Evolutionary conservation across 1,140 invertebrate species (phyloP), one percentile per base, ranked within the genome.

Genomic region (Drosophila lacteicornis): DNA sequence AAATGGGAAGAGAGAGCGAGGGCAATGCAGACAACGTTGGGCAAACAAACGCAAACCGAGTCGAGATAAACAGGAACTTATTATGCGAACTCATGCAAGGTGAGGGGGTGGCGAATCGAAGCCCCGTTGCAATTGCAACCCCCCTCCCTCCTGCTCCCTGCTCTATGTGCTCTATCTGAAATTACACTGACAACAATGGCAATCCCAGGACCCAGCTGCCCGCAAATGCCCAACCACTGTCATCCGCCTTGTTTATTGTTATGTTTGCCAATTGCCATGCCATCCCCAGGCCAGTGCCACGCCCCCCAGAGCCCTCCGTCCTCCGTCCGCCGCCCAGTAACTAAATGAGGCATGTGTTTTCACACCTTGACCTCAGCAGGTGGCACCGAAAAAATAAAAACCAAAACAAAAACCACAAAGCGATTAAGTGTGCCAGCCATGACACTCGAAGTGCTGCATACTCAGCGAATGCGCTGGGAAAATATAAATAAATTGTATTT

Each of bases 1-100:
- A 9, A 6, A 2, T 4, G 11, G 15, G 19, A 5, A 15, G 13
- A 12, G 7, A n/a, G 22, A 4, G 15, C 9, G 15, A n/a, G 30
- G 45, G 27, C 36, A 55, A 17, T 71, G 68, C 69, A 71, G 69
- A 47, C 75, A 63, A 42, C 69, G 50, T 38, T 70, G 65, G 61
- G 43, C 79, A 82, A 83, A 83, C 84, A 86, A 81, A 69, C 63
- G 76, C 80, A 81, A 75, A 71, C 75, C 56, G 82, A 79, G 82
- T 69, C 62, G 73, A 88, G 83, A 87, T 87, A 87, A 87, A 87
- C 84, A 87, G 83, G 73, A 87, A 87, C 83, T 87, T 87, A 88
- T 87, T 87, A 87, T 87, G 83, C 83, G 80, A 83, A 71, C 68
- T 75, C 83, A 87, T 88, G 83, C 83, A 65, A 83, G 47, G 30